Conservation (phyloP, 2,797 vertebrate genomes). For the Toxotes lorentzi region DNA sequence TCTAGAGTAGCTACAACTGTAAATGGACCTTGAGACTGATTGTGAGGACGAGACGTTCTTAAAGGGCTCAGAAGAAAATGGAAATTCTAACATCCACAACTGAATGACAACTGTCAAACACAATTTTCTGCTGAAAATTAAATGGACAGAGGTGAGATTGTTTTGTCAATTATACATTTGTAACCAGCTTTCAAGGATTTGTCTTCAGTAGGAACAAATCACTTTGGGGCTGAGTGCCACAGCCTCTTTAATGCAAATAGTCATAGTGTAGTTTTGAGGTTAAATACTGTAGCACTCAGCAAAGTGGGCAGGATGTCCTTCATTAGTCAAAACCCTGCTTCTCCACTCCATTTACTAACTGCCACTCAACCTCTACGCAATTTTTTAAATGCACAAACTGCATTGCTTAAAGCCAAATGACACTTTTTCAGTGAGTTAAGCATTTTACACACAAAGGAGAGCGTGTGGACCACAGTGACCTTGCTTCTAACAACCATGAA, state of each 20-base stretch:
- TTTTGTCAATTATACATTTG: background rate
- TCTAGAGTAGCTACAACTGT: background rate
- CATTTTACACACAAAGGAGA: conserved; percentile 44
- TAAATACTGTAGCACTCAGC: background rate
- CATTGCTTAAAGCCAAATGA: conserved; percentile 24
- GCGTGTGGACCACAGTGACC: conserved; percentile 37
- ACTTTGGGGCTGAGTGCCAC: background rate
- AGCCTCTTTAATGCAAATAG: background rate
- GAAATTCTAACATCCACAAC: background rate
- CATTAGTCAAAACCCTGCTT: conserved; percentile 1
- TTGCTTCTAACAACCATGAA: conserved; percentile 62
- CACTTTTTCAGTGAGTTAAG: conserved; percentile 30
- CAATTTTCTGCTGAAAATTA: background rate
- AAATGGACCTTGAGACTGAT: background rate
- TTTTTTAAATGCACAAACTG: conserved; percentile 18
- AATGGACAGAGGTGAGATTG: background rate
- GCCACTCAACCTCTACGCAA: background rate
- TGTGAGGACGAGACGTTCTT: background rate
- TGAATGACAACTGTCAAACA: background rate
- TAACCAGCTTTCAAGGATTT: background rate
- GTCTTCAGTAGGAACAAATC: background rate
- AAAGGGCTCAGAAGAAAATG: background rate
- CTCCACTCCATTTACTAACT: conserved; percentile 5
- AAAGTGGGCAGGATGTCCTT: background rate
- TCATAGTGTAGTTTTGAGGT: background rate